These are phyloP conservation scores for Phrynocephalus guinanensis DNA, from an alignment of 2,797 vertebrate species.

Conservation along the genomic window DNA sequence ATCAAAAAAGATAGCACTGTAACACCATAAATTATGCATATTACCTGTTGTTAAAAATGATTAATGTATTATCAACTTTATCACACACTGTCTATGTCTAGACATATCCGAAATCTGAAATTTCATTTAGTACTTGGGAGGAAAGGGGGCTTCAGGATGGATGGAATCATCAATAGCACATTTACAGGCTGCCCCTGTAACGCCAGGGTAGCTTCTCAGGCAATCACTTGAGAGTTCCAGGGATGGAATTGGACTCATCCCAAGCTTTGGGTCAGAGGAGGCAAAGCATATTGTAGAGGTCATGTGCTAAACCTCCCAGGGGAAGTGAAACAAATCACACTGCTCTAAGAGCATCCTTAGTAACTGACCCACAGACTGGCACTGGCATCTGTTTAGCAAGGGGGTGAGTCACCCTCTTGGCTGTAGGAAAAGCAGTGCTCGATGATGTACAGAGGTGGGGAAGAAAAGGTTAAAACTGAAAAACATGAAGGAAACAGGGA, in stretches of 20 bases:
- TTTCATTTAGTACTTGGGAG: conserved; percentile 75
- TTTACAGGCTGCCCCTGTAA: conserved; percentile 39
- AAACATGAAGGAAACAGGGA: conserved; percentile 6
- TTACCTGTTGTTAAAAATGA: conserved; percentile 90
- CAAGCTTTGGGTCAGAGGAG: neutral
- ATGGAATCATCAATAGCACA: neutral
- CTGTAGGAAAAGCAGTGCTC: neutral
- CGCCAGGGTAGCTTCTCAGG: neutral
- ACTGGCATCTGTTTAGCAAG: neutral
- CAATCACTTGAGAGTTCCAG: conserved; percentile 7
- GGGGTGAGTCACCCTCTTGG: neutral
- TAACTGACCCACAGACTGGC: neutral
- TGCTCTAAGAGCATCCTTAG: neutral
- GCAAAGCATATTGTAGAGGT: neutral
- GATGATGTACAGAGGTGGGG: fast-evolving
- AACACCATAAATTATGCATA: conserved; percentile 91
- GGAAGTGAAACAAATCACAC: conserved; percentile 25
- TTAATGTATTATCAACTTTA: conserved; percentile 87
- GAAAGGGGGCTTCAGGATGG: conserved; percentile 57
- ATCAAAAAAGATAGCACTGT: conserved; percentile 94
- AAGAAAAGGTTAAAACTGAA: neutral
- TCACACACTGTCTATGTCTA: conserved; percentile 76
- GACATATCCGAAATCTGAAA: conserved; percentile 82
- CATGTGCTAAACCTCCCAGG: fast-evolving
- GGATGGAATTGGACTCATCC: neutral